These are phyloP conservation scores for Homarus gammarus DNA, from an alignment of 2,888 invertebrate species.

Conservation along the genomic window DNA sequence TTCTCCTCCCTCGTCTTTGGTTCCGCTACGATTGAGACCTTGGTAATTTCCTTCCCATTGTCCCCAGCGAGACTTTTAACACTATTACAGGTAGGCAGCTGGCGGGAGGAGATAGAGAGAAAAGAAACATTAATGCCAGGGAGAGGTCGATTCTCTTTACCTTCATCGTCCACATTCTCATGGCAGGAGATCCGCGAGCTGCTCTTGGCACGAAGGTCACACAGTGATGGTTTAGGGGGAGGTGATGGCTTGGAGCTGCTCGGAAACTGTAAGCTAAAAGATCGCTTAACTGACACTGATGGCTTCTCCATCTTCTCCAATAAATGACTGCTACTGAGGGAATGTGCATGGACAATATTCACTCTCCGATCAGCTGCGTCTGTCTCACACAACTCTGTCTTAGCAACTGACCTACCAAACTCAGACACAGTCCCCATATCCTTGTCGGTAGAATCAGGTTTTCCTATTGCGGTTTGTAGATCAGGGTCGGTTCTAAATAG, in stretches of 20 bases:
- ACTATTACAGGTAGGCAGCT: not conserved
- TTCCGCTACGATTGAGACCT: conserved; percentile 54
- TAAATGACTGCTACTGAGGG: conserved; percentile 31
- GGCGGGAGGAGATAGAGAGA: conserved; percentile 31
- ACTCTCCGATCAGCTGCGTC: not conserved
- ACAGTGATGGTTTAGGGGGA: not conserved
- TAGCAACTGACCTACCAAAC: not conserved
- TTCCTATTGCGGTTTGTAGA: not conserved
- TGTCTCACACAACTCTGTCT: conserved; percentile 19
- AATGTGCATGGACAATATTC: conserved; percentile 37
- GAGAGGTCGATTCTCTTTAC: conserved; percentile 8
- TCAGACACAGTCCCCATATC: conserved; percentile 22
- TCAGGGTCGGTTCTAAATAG: conserved; percentile 30
- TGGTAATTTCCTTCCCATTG: conserved; percentile 53
- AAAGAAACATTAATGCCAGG: conserved; percentile 66
- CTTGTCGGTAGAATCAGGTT: conserved; percentile 23
- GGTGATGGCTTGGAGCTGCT: not conserved
- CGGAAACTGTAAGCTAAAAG: conserved; percentile 51
- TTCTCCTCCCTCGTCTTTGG: conserved; percentile 54
- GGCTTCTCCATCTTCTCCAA: conserved; percentile 29
- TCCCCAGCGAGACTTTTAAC: not conserved
- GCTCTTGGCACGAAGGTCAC: conserved; percentile 33
- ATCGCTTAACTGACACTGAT: conserved; percentile 49
- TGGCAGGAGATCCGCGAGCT: conserved; percentile 27
- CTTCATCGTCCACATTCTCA: conserved; percentile 15